These are phyloP conservation scores for Orchesella flavescens DNA, from an alignment of 2,888 invertebrate genomes.

Conservation along the genomic window DNA sequence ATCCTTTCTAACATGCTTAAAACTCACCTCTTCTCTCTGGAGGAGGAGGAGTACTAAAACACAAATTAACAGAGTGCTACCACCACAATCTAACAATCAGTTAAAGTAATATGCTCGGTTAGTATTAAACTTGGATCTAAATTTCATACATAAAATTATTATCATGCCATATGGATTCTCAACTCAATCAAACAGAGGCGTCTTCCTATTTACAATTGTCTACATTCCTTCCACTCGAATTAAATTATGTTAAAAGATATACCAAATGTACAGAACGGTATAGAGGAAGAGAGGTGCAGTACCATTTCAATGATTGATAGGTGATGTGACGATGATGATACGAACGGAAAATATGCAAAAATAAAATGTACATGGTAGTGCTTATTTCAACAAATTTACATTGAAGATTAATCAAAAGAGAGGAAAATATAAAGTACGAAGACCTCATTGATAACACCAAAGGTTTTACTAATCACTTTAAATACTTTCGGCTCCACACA, in stretches of 20 bases:
- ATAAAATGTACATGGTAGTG: neutral
- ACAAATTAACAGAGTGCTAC: neutral
- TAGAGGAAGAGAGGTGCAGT: neutral
- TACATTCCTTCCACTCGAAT: constrained; percentile 14
- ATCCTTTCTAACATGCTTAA: neutral
- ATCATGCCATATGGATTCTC: too few species aligned
- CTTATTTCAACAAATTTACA: neutral
- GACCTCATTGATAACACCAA: constrained; percentile 26
- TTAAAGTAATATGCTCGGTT: too few species aligned
- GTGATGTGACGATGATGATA: constrained; percentile 29
- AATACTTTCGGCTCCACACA: constrained; percentile 42
- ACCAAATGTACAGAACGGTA: neutral
- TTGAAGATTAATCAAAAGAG: neutral
- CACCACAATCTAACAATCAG: neutral
- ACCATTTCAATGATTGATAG: constrained; percentile 37
- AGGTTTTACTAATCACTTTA: constrained; percentile 7
- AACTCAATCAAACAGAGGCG: constrained; percentile 7
- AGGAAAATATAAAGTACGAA: constrained; percentile 22
- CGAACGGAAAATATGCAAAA: constrained; percentile 47
- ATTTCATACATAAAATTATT: neutral
- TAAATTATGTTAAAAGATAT: neutral
- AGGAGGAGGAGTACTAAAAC: neutral
- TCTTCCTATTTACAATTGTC: constrained; percentile 42
- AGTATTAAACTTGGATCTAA: too few species aligned
- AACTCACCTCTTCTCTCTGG: too few species aligned